Base-by-base conservation (phyloP, 2,888 invertebrate genomes). In the Dynastes hyllus region DNA sequence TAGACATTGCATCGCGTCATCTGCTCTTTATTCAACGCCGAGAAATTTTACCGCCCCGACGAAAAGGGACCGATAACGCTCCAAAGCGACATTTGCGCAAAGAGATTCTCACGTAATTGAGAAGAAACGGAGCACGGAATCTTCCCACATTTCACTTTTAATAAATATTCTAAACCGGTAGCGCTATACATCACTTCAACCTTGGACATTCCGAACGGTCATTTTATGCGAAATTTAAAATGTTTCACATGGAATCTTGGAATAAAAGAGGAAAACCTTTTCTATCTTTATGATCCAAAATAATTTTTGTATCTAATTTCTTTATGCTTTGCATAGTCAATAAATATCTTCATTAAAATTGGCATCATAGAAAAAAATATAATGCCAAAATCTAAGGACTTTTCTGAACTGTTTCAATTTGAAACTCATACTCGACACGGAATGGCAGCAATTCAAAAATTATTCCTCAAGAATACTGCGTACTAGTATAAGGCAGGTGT, bases 1-100 rank as follows among this genome's bases (percentile, higher is more conserved):
- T 73, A 61, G 58, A 73, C 45, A 27, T 61, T 73, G 73, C 73
- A 73, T 73, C 37, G 45, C 73, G 73, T 73, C 58, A 73, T 45
- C 73, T 73, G 58, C 11, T 61, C 61, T 73, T 73, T 61, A 73
- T 73, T 73, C 61, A 37, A 40, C 58, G 37, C 40, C 58, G 45
- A 58, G 58, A 58, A 73, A 40, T 71, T 71, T 53, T 45, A 45
- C 45, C 16, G 73, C 53, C 58, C 22, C 58, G 29, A 40, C 40
- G 61, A 58, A 73, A 73, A 61, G 58, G 45, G 73, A 50, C 61
- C 53, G 73, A 73, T 61, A 73, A 73, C 45, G 58, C 40, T 16
- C 37, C 22, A 9, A 29, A n/a, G 32, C 53, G 16, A 55, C 70
- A 55, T 70, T 53, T 37, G 70, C 32, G 53, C 27, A 40, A 58